A percentile compares a stretch with the other conserved stretches of the same genome.
Conservation (phyloP, 92 coral and sea anemone species). For the Pocillopora meandrina region DNA sequence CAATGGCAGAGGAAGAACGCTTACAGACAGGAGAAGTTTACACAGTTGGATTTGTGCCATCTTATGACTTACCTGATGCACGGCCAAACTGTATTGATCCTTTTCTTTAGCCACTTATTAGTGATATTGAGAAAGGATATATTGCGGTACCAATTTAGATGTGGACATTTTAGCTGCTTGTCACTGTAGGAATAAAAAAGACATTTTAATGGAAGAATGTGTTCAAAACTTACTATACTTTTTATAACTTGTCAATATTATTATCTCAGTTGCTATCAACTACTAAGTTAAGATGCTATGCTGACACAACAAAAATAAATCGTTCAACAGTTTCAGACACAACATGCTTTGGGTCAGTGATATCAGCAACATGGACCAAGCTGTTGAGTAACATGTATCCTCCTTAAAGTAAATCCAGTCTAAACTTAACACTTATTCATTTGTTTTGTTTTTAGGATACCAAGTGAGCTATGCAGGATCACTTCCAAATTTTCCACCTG, state of each 20-base stretch:
- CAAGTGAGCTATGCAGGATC: constrained; percentile 42
- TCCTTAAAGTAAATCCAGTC: background rate
- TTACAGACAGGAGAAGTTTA: constrained; percentile 66
- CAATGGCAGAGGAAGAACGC: constrained; percentile 53
- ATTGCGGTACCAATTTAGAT: constrained; percentile 33
- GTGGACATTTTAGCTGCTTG: background rate
- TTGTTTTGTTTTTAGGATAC: constrained; percentile 30
- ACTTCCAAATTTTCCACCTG: constrained; percentile 52
- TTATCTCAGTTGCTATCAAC: no score
- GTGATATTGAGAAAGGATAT: constrained; percentile 62
- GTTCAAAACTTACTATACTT: no score
- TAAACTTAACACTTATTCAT: background rate
- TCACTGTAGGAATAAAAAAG: constrained; percentile 18
- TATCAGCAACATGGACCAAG: background rate
- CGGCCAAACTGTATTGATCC: constrained; percentile 70
- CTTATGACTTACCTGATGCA: constrained; percentile 72
- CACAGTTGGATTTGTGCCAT: constrained; percentile 75
- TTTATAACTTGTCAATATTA: no score
- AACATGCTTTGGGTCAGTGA: no score
- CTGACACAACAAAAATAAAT: no score
- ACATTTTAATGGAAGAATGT: no score
- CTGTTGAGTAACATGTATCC: background rate
- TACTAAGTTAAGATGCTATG: no score
- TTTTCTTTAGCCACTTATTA: constrained; percentile 61
- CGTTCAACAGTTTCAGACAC: no score